Evolutionary conservation across 1,140 invertebrate genomes (phyloP).

Genomic region (Drosophila sucinea): DNA sequence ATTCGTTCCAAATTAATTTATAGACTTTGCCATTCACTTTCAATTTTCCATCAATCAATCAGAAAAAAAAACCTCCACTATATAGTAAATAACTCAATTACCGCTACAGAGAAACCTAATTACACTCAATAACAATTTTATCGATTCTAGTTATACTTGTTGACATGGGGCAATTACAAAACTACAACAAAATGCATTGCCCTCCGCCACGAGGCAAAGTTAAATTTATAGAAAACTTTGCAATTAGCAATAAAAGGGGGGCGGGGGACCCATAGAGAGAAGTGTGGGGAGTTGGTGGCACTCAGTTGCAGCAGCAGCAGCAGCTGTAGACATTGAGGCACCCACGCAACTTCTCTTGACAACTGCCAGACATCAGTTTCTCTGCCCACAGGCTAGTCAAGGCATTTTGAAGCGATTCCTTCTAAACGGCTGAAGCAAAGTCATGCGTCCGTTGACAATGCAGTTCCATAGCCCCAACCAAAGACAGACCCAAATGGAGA

Average conservation of each 20-base stretch:
- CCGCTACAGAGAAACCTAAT: slow-evolving; percentile 49
- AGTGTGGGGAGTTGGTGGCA: neutral
- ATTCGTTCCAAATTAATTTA: neutral
- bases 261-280: slow-evolving; percentile 25
- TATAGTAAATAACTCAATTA: slow-evolving; percentile 75
- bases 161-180: slow-evolving; percentile 68
- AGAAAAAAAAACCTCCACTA: slow-evolving; percentile 35
- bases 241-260: slow-evolving; percentile 55
- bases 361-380: neutral
- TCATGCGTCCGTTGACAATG: slow-evolving; percentile 33
- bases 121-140: slow-evolving; percentile 75
- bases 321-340: slow-evolving; percentile 42
- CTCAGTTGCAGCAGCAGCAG: slow-evolving; percentile 4
- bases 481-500: neutral
- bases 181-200: slow-evolving; percentile 65
- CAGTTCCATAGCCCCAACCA: neutral
- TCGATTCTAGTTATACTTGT: slow-evolving; percentile 45
- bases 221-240: slow-evolving; percentile 67
- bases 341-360: slow-evolving; percentile 35
- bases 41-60: slow-evolving; percentile 73
- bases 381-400: slow-evolving; percentile 14
- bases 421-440: slow-evolving; percentile 15
- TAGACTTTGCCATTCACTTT: slow-evolving; percentile 39
- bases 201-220: slow-evolving; percentile 45
- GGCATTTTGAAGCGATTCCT: slow-evolving; percentile 10